A percentile compares a stretch with the other conserved stretches of the same genome.
Conservation (phyloP, 2,113 vertebrate genomes). For the Neoarius graeffei region DNA sequence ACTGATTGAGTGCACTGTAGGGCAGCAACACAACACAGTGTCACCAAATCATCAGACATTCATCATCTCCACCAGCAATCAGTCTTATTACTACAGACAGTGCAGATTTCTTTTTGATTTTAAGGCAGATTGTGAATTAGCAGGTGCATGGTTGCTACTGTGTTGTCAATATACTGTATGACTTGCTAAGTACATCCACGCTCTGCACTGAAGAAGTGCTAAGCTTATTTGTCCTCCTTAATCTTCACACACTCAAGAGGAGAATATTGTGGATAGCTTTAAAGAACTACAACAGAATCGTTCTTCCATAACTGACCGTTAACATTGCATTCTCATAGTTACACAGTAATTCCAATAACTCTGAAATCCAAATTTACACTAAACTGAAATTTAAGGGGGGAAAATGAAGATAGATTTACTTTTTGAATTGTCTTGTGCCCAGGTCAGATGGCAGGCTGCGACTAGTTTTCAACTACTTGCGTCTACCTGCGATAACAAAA, state of each 20-base stretch:
- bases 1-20: neutral
- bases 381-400: neutral
- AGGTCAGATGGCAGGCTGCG: too few relatives aligned
- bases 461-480: too few relatives aligned
- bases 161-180: neutral
- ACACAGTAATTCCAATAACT: neutral
- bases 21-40: neutral
- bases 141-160: neutral
- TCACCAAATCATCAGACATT: neutral
- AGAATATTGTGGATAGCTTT: neutral
- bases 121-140: neutral
- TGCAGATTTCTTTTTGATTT: neutral
- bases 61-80: neutral
- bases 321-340: neutral
- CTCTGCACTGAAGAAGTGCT: neutral
- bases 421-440: neutral
- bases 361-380: neutral
- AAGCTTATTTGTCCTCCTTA: neutral
- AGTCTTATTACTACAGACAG: neutral
- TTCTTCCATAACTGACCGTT: neutral
- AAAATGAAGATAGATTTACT: neutral
- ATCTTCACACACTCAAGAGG: neutral
- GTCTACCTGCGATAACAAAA: too few relatives aligned
- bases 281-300: neutral
- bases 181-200: neutral